These are phyloP conservation scores for Aphelocoma coerulescens DNA, from an alignment of 2,113 vertebrate genomes.

Conservation along the genomic window DNA sequence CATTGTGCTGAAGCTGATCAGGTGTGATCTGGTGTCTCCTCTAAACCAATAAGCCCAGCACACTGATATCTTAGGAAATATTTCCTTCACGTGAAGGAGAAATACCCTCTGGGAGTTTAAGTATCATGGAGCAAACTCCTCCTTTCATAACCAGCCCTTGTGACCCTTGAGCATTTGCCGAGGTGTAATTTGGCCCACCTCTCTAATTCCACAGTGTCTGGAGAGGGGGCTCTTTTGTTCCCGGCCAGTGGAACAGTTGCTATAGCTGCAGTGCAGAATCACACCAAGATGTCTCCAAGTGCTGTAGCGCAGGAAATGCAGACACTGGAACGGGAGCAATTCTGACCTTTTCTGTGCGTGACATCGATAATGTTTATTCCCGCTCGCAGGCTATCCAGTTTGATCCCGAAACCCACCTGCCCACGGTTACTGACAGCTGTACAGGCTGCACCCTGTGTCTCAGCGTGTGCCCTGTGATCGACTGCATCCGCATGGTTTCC, in stretches of 20 bases:
- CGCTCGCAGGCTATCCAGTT: constrained; percentile 88
- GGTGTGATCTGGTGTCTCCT: neutral
- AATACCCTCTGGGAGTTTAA: neutral
- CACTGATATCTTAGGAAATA: neutral
- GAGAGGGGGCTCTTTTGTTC: neutral
- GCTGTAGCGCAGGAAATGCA: neutral
- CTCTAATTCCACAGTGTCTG: constrained; percentile 2
- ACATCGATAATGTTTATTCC: constrained; percentile 60
- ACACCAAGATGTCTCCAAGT: neutral
- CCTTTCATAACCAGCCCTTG: neutral
- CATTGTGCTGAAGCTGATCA: neutral
- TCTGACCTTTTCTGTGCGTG: constrained; percentile 41
- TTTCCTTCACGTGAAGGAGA: neutral
- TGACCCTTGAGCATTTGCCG: neutral
- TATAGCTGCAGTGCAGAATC: constrained; percentile 33
- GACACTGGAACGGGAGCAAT: neutral
- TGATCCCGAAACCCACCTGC: constrained; percentile 87
- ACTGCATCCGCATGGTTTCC: constrained; percentile 93
- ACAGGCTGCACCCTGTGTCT: constrained; percentile 91
- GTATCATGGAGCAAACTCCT: neutral
- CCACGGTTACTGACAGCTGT: constrained; percentile 83
- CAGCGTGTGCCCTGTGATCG: constrained; percentile 91
- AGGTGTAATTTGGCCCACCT: neutral
- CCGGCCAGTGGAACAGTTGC: constrained; percentile 48
- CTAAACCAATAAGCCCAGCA: neutral